Conservation (phyloP, 2,888 invertebrate species). For the Aporophyla lueneburgensis region DNA sequence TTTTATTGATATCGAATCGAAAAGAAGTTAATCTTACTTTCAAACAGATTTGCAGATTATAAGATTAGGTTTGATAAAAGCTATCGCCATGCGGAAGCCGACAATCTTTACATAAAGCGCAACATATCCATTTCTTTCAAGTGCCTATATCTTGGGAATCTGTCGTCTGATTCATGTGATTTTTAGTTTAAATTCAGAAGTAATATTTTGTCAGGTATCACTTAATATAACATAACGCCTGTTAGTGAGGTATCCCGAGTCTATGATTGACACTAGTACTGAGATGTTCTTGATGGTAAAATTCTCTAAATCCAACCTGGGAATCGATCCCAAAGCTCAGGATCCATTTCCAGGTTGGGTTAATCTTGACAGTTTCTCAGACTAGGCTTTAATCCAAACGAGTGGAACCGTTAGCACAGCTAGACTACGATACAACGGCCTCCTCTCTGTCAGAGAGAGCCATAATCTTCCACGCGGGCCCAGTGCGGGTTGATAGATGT, state of each 20-base stretch:
- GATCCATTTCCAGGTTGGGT: too few relatives aligned
- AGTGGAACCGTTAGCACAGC: neutral
- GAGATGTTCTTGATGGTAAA: neutral
- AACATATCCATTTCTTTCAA: neutral
- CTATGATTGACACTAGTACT: too few relatives aligned
- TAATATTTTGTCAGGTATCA: neutral
- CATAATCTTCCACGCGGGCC: too few relatives aligned
- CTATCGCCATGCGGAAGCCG: constrained; percentile 11
- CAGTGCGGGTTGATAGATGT: too few relatives aligned
- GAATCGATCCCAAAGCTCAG: neutral
- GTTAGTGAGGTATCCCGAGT: neutral
- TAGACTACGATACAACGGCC: neutral
- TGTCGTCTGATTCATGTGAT: too few relatives aligned
- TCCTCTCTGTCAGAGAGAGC: too few relatives aligned
- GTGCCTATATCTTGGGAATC: neutral
- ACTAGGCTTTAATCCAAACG: neutral
- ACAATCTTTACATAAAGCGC: neutral
- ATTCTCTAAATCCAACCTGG: neutral
- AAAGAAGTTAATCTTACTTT: constrained; percentile 7
- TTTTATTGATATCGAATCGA: constrained; percentile 15
- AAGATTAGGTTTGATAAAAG: constrained; percentile 20
- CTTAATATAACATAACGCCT: too few relatives aligned
- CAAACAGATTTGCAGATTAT: constrained; percentile 17
- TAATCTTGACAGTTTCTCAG: neutral
- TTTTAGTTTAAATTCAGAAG: neutral